Evolutionary conservation across 2,113 vertebrate genomes (phyloP).

Genomic region (Tragelaphus strepsiceros): DNA sequence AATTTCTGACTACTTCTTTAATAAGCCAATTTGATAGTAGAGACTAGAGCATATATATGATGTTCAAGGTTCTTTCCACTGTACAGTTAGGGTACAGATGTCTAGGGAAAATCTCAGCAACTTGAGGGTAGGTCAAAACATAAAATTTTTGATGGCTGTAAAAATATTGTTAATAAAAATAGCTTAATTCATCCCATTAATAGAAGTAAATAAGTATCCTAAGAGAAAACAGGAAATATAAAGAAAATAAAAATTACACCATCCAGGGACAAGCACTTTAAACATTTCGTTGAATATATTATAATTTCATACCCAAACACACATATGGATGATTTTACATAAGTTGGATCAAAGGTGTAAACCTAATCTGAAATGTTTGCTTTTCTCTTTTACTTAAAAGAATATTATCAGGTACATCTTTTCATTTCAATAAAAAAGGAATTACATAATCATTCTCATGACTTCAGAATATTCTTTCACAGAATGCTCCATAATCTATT

Average conservation of each 20-base stretch:
- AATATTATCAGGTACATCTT: not conserved
- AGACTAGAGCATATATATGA: not conserved
- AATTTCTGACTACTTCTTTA: not conserved
- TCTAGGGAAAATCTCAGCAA: not conserved
- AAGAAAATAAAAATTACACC: constrained; percentile 10
- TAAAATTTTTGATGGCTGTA: not conserved
- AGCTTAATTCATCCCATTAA: not conserved
- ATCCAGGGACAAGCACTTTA: not conserved
- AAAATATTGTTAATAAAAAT: constrained; percentile 2
- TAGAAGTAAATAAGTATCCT: not conserved
- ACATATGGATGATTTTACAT: not conserved
- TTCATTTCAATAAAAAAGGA: not conserved
- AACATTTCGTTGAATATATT: not conserved
- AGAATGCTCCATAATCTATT: not conserved
- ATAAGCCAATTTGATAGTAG: not conserved
- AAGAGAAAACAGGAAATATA: constrained; percentile 18
- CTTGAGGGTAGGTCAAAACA: not conserved
- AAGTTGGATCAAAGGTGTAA: not conserved
- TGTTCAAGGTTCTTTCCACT: not conserved
- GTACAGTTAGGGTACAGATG: not conserved
- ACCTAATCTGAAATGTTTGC: not conserved
- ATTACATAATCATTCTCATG: not conserved
- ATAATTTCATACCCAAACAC: not conserved
- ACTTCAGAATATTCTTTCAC: not conserved
- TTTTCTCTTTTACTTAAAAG: not conserved